Evolutionary conservation across 2,888 invertebrate species (phyloP), one percentile per base, ranked within the genome.

Genomic region (Pherbina coryleti): DNA sequence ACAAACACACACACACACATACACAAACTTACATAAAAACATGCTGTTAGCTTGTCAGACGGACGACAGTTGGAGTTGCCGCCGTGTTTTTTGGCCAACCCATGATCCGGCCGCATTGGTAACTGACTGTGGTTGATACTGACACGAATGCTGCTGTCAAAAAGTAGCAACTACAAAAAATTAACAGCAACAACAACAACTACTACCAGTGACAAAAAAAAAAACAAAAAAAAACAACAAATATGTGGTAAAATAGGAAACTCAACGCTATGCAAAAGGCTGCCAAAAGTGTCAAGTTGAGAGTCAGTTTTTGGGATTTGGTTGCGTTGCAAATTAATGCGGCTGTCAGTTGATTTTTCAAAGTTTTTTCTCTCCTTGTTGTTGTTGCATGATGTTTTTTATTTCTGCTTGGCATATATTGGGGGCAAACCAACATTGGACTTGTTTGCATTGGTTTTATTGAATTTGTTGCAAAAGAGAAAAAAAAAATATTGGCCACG

Each of bases 261-360:
- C 70, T 53, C 44, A 67, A 72, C n/a, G 31, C 34, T 28, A 44
- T 22, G 14, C 11, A 70, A 70, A 73, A 19, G 31, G 25, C 80
- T 80, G 75, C 57, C 69, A 82, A 73, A 81, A 79, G 82, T 82
- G 82, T 81, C 82, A 82, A 80, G 80, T 80, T 69, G 73, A 82
- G 73, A 80, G 81, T 81, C 80, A 80, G 78, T 81, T 81, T 81
- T 80, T 80, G 78, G 78, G 67, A 78, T 80, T 81, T 37, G 81
- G 81, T 81, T 82, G 79, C 67, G 80, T 66, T 37, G 75, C 51
- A 75, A 75, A 75, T 75, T 75, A 66, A 44, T 66, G 66, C 51
- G 64, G 49, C 75, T 66, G 80, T 80, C 77, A 79, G 76, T 76
- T 78, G 57, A 66, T 34, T 73, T 55, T 60, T 28, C 11, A 11